Base-by-base conservation (phyloP, 2,888 invertebrate species). In the Nasonia oneida region DNA sequence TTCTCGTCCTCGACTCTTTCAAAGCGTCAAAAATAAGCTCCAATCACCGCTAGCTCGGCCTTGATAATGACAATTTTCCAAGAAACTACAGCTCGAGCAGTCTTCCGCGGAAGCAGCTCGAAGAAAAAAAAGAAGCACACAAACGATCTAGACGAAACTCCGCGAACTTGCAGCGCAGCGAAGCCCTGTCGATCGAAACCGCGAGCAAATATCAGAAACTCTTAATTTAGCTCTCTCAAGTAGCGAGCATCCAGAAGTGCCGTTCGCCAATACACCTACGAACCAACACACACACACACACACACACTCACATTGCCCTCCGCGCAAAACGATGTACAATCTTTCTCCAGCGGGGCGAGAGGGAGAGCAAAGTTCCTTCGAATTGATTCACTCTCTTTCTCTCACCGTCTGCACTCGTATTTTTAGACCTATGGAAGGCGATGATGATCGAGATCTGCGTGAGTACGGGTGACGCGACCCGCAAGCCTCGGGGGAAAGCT, bases 351-450 rank as follows among this genome's bases (percentile, higher is more conserved):
- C 57, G 57, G n/a, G 23, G 79, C 10, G 50, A 42, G 75, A 47
- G 53, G 15, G 67, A 81, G 57, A 50, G 53, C 76, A 71, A 42
- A 80, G 74, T 82, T 85, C 83, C 78, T 78, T 23, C 73, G 39
- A 39, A 83, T 80, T 83, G 76, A 83, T 83, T 83, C 86, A 71
- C 80, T 82, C 70, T 57, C 67, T 57, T 64, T 23, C 37, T 74
- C 80, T 50, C 70, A 42, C 29, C 57, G 79, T 61, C 80, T 37
- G 50, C 80, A 33, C 61, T 57, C 1, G 73, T 85, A 85, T 85
- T 85, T 85, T 85, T 85, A 85, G 85, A 47, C 50, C 42, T 8
- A 14, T 29, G 14, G 73, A 33, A n/a, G 23, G 23, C 18, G 47
- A 53, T 53, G 33, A 80, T 80, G 53, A 39, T 6, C 53, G 47